A percentile compares a stretch with the other conserved stretches of the same genome.
phyloP scores from a whole-genome alignment of 1,140 invertebrate genomes.

The Lasioglossum albipes region DNA sequence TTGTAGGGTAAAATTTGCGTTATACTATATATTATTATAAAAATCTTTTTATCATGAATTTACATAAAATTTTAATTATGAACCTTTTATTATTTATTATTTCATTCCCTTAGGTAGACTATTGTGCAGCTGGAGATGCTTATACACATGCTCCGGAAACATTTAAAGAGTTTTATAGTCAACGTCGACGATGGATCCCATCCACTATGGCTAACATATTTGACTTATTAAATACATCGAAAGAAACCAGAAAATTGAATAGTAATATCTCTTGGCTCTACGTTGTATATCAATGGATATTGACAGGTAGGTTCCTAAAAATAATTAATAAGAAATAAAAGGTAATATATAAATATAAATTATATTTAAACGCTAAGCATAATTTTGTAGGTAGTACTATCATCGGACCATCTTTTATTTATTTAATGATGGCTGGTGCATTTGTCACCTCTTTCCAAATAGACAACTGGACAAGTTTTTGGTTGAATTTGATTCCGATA shows the following conservation, averaged over 20 bases:
- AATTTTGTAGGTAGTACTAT: slow-evolving; percentile 86
- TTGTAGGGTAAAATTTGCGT: slow-evolving; percentile 83
- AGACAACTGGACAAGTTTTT: slow-evolving; percentile 88
- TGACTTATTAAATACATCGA: slow-evolving; percentile 88
- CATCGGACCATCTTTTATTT: slow-evolving; percentile 91
- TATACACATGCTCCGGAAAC: slow-evolving; percentile 94
- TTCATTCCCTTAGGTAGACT: slow-evolving; percentile 83
- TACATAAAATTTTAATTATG: slow-evolving; percentile 6
- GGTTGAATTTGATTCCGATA: slow-evolving; percentile 89
- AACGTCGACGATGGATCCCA: slow-evolving; percentile 92
- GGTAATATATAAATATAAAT: too few relatives aligned
- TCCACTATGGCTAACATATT: slow-evolving; percentile 94
- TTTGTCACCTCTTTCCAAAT: slow-evolving; percentile 90
- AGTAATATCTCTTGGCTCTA: slow-evolving; percentile 92
- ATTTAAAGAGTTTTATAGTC: slow-evolving; percentile 94
- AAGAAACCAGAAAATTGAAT: slow-evolving; percentile 88
- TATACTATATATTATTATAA: too few relatives aligned
- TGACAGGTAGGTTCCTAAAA: slow-evolving; percentile 74
- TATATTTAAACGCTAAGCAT: slow-evolving; percentile 49
- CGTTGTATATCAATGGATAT: slow-evolving; percentile 88
- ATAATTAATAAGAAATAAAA: background rate
- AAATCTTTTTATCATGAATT: background rate
- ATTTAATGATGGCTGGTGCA: slow-evolving; percentile 94
- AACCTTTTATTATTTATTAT: slow-evolving; percentile 23
- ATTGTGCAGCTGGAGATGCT: slow-evolving; percentile 95